A percentile compares a stretch with the other conserved stretches of the same genome.
Conservation (phyloP, 2,888 invertebrate genomes). For the Lithophane ornitopus region DNA sequence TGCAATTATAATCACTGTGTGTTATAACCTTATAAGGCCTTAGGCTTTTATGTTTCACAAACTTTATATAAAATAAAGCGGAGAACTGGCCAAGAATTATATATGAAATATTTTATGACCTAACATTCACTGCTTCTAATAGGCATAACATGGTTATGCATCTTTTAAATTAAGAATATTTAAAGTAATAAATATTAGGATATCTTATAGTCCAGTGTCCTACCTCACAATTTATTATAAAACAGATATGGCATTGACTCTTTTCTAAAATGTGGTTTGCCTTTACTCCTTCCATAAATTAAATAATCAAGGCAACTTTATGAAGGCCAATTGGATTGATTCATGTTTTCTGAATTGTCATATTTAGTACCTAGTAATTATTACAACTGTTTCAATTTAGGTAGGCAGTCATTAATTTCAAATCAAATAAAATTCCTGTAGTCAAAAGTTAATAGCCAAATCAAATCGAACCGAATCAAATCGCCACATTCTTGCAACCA, state of each 20-base stretch:
- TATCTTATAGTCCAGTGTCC: background rate
- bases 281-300: conserved; percentile 3
- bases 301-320: conserved; percentile 3
- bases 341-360: conserved; percentile 2
- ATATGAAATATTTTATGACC: background rate
- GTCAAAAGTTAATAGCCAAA: background rate
- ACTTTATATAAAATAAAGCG: background rate
- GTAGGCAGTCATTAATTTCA: background rate
- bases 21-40: background rate
- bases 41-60: background rate
- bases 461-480: too few relatives aligned
- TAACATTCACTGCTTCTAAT: background rate
- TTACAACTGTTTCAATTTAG: conserved; percentile 4
- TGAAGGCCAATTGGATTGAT: background rate
- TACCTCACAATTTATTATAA: background rate
- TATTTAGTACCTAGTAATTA: conserved; percentile 7
- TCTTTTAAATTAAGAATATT: background rate
- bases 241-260: background rate
- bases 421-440: background rate
- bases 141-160: background rate
- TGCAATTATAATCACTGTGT: background rate
- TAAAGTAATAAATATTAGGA: background rate
- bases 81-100: too few relatives aligned
- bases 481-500: background rate
- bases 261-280: conserved; percentile 9